These are phyloP conservation scores for Kryptolebias marmoratus DNA, from an alignment of 2,113 vertebrate genomes.

Conservation along the genomic window DNA sequence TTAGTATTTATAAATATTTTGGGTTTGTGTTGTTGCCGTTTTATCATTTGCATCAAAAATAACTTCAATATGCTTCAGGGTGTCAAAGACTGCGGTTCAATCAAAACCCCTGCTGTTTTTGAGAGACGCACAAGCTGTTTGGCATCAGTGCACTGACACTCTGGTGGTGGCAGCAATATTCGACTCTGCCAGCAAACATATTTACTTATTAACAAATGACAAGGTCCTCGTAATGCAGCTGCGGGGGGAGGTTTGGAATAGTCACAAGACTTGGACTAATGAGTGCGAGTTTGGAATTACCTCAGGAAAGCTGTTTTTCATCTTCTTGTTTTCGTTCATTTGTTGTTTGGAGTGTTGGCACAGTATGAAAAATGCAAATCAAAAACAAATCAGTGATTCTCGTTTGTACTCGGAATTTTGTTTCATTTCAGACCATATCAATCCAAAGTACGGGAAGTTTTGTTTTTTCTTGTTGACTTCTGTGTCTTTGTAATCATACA, in stretches of 20 bases:
- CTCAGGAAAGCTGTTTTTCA: background rate
- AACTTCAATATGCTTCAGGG: background rate
- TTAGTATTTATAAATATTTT: background rate
- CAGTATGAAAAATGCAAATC: background rate
- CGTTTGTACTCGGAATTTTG: no score
- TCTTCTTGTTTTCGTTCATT: background rate
- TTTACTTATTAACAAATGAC: background rate
- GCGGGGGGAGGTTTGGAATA: background rate
- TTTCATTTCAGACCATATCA: no score
- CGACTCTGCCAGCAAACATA: background rate
- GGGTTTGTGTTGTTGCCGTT: background rate
- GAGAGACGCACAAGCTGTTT: background rate
- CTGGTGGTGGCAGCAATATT: background rate
- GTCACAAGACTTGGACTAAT: background rate
- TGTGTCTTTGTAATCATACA: no score
- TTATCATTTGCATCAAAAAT: conserved; percentile 4
- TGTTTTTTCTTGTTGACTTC: no score
- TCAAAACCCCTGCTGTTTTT: background rate
- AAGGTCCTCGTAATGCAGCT: background rate
- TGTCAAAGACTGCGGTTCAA: background rate
- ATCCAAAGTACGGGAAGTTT: no score
- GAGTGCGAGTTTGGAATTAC: background rate
- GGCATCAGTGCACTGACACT: background rate
- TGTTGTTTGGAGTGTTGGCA: background rate
- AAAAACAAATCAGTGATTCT: background rate